Evolutionary conservation across 2,888 invertebrate genomes (phyloP), one percentile per base, ranked within the genome.

Genomic region (Microdon myrmicae): DNA sequence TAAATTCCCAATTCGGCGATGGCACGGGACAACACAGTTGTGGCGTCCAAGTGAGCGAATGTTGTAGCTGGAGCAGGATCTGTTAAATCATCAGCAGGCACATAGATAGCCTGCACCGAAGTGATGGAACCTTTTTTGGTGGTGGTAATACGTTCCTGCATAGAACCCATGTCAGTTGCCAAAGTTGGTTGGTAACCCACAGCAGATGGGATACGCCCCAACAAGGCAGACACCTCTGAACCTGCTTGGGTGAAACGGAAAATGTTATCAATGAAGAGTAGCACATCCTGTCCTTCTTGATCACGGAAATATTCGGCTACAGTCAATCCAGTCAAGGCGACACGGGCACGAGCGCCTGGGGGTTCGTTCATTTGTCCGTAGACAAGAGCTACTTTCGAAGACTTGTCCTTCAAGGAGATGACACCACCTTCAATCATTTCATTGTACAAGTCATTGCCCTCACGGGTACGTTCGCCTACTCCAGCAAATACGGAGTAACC

Each of bases 351-450:
- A 51, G 95, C 94, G 72, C 95, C 95, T 60, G 96, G 96, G 48
- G 96, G 95, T 81, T 96, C 95, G 78, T 96, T 95, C 95, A 95
- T 95, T 82, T 95, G 95, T 51, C 95, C 95, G 74, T 95, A 96
- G 68, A 95, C 94, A 44, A 95, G 86, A 0, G 94, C 90, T 14
- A 75, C 74, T 60, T 96, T 96, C 4, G 95, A 95, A 28, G 88
- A 88, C 80, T 92, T 90, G 77, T 93, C 93, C 76, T 89, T 92
- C 10, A 95, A 83, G 23, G 93, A 93, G 79, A 95, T 94, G 71
- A 95, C 95, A 74, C 93, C 93, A 67, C 88, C 86, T 79, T 94
- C 94, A 81, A 94, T 95, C 95, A 96, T 96, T 82, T 96, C 95
- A 78, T 94, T 90, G 81, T 96, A 96, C 73, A 96, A 84, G 82